phyloP scores from a whole-genome alignment of 2,113 vertebrate genomes.

The Leucosticte australis region DNA sequence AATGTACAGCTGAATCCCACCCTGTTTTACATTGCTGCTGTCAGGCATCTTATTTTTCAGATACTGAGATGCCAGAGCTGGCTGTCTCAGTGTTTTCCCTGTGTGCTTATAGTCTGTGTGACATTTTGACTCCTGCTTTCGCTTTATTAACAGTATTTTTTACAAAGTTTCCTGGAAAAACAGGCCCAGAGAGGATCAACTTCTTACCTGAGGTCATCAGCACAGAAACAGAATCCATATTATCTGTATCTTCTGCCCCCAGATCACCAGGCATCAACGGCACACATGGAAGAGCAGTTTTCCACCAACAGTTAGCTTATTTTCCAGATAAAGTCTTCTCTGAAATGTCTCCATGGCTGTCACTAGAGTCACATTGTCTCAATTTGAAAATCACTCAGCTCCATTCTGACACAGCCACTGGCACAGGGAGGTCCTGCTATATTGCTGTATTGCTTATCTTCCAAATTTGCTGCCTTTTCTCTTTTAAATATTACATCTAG shows the following conservation, averaged over 20 bases:
- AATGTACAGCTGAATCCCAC: not conserved
- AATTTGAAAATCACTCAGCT: not conserved
- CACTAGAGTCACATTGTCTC: not conserved
- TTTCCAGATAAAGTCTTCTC: not conserved
- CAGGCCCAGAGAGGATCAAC: not conserved
- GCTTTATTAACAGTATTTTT: not conserved
- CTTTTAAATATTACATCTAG: not conserved
- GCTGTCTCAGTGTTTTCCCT: not conserved
- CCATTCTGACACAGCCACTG: not conserved
- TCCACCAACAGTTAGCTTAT: not conserved
- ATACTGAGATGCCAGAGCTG: not conserved
- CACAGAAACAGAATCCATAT: not conserved
- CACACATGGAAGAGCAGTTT: not conserved
- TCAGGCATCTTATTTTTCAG: not conserved
- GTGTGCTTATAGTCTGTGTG: not conserved
- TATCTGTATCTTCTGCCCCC: not conserved
- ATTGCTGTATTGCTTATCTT: not conserved
- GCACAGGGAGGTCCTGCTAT: not conserved
- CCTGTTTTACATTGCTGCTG: not conserved
- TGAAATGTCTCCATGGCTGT: not conserved
- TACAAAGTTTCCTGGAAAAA: not conserved
- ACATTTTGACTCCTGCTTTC: not conserved
- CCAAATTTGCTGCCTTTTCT: not conserved
- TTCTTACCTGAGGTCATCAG: not conserved
- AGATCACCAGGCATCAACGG: not conserved